Base-by-base conservation (phyloP, 2,797 vertebrate genomes). In the Hylomyscus alleni region DNA sequence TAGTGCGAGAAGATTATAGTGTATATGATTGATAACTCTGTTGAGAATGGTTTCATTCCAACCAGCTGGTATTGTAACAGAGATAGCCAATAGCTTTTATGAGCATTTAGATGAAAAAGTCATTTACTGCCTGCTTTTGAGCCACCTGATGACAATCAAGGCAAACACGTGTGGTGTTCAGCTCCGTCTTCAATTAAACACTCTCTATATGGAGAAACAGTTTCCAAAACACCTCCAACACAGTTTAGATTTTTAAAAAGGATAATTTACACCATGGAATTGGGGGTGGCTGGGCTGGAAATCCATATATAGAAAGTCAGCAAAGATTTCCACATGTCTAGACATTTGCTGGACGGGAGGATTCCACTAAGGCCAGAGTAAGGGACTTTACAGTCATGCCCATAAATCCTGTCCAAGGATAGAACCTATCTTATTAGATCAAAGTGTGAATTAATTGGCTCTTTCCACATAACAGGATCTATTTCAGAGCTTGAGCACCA, bases 381-480 rank as follows among this genome's bases (percentile, higher is more conserved):
- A 92, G 58, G 93, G 87, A 58, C n/a, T 94, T 87, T 26, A 62
- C 92, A 84, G 92, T 76, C 97, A 95, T 89, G 62, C 91, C 69
- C 83, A 84, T 65, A 96, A 97, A 97, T 96, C 96, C 97, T 76
- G 37, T 93, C 83, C 95, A 80, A 91, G 88, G 85, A 94, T 40
- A 67, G 54, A 95, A 86, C 77, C 58, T 93, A 91, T 93, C 91
- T 95, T 75, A 95, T 69, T 95, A 94, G 86, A 90, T 95, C 94
- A 95, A 95, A 95, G 92, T 78, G 81, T 93, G 83, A 93, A 93
- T 95, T 88, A 92, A 97, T 83, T 88, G 94, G 73, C 89, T 97
- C 81, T 92, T 97, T 95, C 95, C 95, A 96, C 78, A 91, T 96
- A 96, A 93, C 72, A 90, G 89, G 97, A 96, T 88, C 91, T 93